Evolutionary conservation across 2,888 invertebrate species (phyloP).

Genomic region (Altica lythri): DNA sequence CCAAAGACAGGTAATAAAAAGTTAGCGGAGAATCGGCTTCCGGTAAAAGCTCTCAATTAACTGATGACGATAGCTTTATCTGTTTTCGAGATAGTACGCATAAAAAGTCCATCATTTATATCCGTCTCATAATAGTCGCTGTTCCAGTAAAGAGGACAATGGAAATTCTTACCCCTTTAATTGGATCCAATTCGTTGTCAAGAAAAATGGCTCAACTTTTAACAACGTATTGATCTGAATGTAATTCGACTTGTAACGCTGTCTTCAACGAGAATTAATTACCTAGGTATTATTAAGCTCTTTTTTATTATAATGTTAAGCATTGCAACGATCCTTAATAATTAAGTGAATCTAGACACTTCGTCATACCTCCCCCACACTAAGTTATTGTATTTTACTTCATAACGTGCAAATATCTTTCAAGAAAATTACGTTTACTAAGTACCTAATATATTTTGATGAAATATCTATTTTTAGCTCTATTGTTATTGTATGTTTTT

Average conservation of each 20-base stretch:
- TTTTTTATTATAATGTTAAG: neutral
- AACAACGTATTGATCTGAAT: constrained; percentile 12
- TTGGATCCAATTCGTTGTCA: constrained; percentile 1
- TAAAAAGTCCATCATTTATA: constrained; percentile 19
- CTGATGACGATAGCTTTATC: constrained; percentile 10
- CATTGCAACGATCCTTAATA: no score
- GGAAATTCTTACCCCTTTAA: constrained; percentile 5
- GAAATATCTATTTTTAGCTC: no score
- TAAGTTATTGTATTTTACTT: no score
- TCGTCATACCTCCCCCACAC: no score
- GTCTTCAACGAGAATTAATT: neutral
- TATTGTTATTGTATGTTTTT: no score
- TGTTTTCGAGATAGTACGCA: constrained; percentile 12
- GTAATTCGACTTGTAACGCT: constrained; percentile 2
- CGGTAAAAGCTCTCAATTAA: constrained; percentile 12
- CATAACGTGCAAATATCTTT: no score
- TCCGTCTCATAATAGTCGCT: constrained; percentile 13
- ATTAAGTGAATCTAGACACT: no score
- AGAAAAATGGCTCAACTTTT: constrained; percentile 16
- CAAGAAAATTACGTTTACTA: no score
- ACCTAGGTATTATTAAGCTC: neutral
- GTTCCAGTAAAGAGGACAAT: constrained; percentile 7
- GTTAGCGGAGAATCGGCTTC: neutral
- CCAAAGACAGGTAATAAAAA: constrained; percentile 10
- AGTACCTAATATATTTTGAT: no score